Base-by-base conservation (phyloP, 1,140 invertebrate species). In the Heliconius nattereri region DNA sequence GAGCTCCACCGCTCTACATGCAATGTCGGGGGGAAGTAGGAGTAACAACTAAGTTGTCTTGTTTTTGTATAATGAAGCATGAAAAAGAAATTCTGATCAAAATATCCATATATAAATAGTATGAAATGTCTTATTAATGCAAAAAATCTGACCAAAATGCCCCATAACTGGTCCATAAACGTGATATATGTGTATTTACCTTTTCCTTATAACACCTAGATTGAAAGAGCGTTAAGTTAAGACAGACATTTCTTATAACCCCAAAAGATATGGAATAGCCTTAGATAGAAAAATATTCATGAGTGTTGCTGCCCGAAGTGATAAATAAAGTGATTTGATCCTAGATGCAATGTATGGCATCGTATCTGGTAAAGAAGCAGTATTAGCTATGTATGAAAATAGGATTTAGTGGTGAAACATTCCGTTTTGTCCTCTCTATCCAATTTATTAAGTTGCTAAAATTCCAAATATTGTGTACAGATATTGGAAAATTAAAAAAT, bases 251-350 rank as follows among this genome's bases (percentile, higher is more conserved):
- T 66, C 26, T 16, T 26, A 29, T 66, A 66, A 66, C 26, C 60
- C 23, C 23, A 29, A 66, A 66, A 66, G 26, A 26, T 66, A 29
- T 29, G 57, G 23, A 60, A 60, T 60, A 13, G 57, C 9, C 29
- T 60, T 9, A 26, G 11, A 23, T 29, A 20, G 60, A n/a, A 66
- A 66, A 29, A 66, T 66, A 66, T 66, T 66, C 60, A 66, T 66
- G 60, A 26, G 3, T 26, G 57, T 66, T 26, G 60, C 60, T 66
- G 60, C 23, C 26, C 60, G 3, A 66, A 66, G 60, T 66, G 26
- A 66, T 66, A 66, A 66, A 66, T 66, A 66, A 66, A 66, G 60
- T 66, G 60, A 19, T 66, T 66, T 66, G 60, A 66, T 66, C 60
- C 60, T 13, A 66, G 29, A 66, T 66, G 60, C 60, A 66, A 66